Evolutionary conservation across 2,888 invertebrate genomes (phyloP), one percentile per base, ranked within the genome.

Genomic region (Dysmachus trigonus): DNA sequence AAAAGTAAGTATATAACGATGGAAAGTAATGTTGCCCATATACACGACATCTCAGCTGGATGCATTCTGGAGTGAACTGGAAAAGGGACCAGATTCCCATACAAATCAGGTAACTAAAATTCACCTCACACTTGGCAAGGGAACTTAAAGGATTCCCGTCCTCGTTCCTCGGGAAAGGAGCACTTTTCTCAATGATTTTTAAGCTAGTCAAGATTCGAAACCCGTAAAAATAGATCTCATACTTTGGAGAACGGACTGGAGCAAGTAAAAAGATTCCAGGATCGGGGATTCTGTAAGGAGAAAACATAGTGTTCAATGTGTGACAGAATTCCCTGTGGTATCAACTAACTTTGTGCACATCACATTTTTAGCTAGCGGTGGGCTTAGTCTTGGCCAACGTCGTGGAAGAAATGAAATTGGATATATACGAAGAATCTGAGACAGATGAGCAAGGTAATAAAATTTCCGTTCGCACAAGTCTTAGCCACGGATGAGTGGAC

Each of bases 41-140:
- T 62, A 62, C 62, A 62, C 27, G 62, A 27, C 18, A 27, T 62
- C 62, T 27, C 62, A 27, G 47, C 47, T 41, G 77, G 47, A 77
- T 77, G 77, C 47, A 77, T 77, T 77, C 41, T 4, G 18, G 62
- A 18, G 18, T 62, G 62, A 62, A 77, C 15, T 13, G 47, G 6
- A 62, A 22, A 62, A 62, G 18, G 22, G 62, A 41, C 41, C 27
- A 77, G 30, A 76, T 5, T 10, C 27, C 27, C 31, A 77, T 30
- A 77, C 15, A 77, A 77, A 77, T 77, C 51, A 77, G 77, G 77
- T 77, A 77, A 77, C 77, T 77, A 77, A 77, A 77, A 77, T 77
- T 77, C 77, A 77, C 77, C 77, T 77, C 77, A 77, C 77, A 77
- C 38, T 77, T 41, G 77, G 47, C 27, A 77, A 51, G 77, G 41